Evolutionary conservation across 2,113 vertebrate species (phyloP).

Genomic region (Probosciger aterrimus): DNA sequence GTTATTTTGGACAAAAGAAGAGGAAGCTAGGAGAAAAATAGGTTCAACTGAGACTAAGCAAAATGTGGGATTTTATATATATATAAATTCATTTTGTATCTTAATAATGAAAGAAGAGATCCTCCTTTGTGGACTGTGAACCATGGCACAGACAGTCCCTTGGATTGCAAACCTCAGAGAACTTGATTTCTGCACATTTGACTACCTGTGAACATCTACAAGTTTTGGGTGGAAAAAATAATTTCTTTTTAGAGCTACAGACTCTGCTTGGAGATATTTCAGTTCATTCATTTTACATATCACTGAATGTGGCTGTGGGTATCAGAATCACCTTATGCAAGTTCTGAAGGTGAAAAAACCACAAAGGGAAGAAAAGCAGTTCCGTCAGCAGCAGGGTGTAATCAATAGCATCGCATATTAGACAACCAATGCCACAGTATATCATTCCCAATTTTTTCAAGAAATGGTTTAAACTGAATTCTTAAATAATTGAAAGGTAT

Average conservation of each 20-base stretch:
- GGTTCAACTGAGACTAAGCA: background rate
- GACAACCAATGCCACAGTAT: background rate
- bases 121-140: background rate
- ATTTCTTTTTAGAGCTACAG: background rate
- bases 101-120: background rate
- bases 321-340: background rate
- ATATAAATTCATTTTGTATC: background rate
- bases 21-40: background rate
- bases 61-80: background rate
- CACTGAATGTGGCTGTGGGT: background rate
- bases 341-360: conserved; percentile 41
- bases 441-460: background rate
- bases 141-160: background rate
- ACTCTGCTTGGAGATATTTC: background rate
- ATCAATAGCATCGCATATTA: conserved; percentile 54
- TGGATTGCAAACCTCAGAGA: background rate
- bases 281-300: background rate
- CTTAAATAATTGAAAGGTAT: conserved; percentile 45
- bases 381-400: conserved; percentile 1
- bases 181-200: background rate
- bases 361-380: conserved; percentile 35
- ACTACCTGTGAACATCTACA: background rate
- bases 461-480: background rate
- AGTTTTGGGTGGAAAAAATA: background rate
- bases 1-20: background rate